A percentile compares a stretch with the other conserved stretches of the same genome.
These are phyloP conservation scores for Chymomyza fuscimana DNA, from an alignment of 2,888 invertebrate species.

Conservation along the genomic window DNA sequence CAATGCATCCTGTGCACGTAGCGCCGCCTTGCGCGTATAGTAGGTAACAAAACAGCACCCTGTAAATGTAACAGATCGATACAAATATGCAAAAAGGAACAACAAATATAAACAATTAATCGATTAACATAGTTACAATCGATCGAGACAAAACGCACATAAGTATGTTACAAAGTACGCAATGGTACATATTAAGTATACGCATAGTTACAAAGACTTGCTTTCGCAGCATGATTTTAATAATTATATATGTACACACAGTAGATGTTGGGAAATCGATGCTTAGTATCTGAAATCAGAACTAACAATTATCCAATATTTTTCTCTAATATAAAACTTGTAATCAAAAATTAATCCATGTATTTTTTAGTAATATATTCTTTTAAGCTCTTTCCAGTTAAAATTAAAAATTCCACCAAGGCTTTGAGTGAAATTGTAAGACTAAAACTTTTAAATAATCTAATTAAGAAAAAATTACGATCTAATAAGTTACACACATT, in stretches of 20 bases:
- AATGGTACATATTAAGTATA: neutral
- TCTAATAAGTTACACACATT: too few species aligned
- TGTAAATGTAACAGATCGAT: slow-evolving; percentile 30
- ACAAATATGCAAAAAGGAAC: slow-evolving; percentile 25
- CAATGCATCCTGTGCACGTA: slow-evolving; percentile 98
- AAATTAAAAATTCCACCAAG: too few species aligned
- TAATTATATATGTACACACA: neutral
- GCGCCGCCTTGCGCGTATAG: slow-evolving; percentile 97
- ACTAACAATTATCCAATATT: too few species aligned
- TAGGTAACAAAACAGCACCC: slow-evolving; percentile 99
- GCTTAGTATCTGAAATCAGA: too few species aligned
- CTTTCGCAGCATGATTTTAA: neutral
- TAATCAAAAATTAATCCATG: too few species aligned
- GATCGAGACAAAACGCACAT: slow-evolving; percentile 57
- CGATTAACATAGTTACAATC: slow-evolving; percentile 35
- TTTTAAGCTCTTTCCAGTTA: too few species aligned
- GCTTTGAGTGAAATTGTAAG: too few species aligned
- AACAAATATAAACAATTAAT: slow-evolving; percentile 7
- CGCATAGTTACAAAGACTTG: neutral
- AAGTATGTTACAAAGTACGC: slow-evolving; percentile 47
- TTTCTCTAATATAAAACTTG: too few species aligned
- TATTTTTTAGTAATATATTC: too few species aligned
- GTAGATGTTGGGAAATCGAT: neutral
- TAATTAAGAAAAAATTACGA: too few species aligned
- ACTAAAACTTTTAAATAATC: too few species aligned